Base-by-base conservation (phyloP, 1,140 invertebrate species). In the Kradibia gibbosae region DNA sequence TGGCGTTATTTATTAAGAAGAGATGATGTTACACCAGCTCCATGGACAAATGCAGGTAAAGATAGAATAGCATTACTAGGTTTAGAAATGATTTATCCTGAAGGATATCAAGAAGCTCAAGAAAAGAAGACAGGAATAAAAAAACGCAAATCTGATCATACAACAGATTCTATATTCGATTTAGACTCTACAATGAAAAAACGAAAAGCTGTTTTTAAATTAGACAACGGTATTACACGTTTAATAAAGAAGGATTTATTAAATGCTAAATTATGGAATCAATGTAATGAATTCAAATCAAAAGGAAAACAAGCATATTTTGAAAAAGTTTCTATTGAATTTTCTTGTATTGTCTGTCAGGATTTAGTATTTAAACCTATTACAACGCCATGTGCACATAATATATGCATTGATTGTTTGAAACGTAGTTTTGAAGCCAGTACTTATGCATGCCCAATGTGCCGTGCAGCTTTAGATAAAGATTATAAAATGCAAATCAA, bases 301-400 rank as follows among this genome's bases (percentile, higher is more conserved):
- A 76, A 92, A 86, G 88, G 94, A 82, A 88, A 94, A 92, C 62
- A 85, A 83, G 42, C 36, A 67, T 71, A 78, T 72, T 62, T 84
- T 84, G 55, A 75, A 39, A 62, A 80, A 76, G 73, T 84, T 82
- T 85, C 85, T 50, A 82, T 67, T 86, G 94, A 93, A 39, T 97
- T 97, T 88, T 92, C 92, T 1, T 97, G 96, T 87, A 94, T 95
- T 55, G 96, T 96, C 84, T 97, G 96, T 87, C 95, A 96, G 88
- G 95, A 96, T 71, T 83, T 97, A 7, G 93, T 95, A 0, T 94
- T 91, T 75, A 92, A 94, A 82, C 96, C 96, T 0, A 91, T 97
- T 3, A 97, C 96, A 0, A 95, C 95, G 4, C 89, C 92, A 7
- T 97, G 96, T 84, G 87, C 89, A 62, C 96, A 97, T 86, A 97